These are phyloP conservation scores for Helicoverpa assulta DNA, from an alignment of 2,888 invertebrate genomes.

Conservation along the genomic window DNA sequence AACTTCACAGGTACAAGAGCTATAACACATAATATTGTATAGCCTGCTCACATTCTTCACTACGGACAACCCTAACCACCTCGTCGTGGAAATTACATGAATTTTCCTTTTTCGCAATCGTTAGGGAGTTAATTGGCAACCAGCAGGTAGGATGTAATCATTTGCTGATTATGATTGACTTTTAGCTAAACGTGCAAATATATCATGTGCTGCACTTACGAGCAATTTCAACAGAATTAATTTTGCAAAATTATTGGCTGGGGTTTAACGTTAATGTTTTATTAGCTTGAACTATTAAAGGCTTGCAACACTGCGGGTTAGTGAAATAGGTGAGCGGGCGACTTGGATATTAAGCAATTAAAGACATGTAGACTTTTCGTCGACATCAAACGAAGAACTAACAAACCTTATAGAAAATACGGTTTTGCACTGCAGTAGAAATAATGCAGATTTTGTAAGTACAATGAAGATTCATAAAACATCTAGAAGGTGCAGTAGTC, in stretches of 20 bases:
- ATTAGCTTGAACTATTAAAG: slow-evolving; percentile 50
- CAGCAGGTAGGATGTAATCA: slow-evolving; percentile 56
- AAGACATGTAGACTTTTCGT: too few species aligned
- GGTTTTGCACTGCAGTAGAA: background rate
- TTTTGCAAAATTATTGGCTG: slow-evolving; percentile 50
- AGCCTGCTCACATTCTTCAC: background rate
- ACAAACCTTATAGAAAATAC: background rate
- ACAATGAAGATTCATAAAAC: background rate
- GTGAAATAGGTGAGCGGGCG: slow-evolving; percentile 46
- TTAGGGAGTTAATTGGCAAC: slow-evolving; percentile 61
- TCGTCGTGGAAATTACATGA: slow-evolving; percentile 69
- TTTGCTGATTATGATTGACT: slow-evolving; percentile 56
- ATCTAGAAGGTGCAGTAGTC: background rate
- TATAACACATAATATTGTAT: background rate
- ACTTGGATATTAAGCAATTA: slow-evolving; percentile 4
- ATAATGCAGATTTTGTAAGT: background rate
- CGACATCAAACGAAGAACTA: too few species aligned
- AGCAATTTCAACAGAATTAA: slow-evolving; percentile 57
- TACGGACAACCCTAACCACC: slow-evolving; percentile 49
- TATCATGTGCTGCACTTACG: slow-evolving; percentile 50
- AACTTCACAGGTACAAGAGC: too few species aligned
- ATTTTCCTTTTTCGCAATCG: slow-evolving; percentile 74
- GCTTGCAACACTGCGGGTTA: slow-evolving; percentile 43
- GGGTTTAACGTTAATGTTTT: slow-evolving; percentile 41
- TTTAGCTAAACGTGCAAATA: slow-evolving; percentile 53